A percentile compares a stretch with the other conserved stretches of the same genome.
These are phyloP conservation scores for Mesocentrotus franciscanus DNA, from an alignment of 53 echinoderm and acorn worm genomes.

Conservation along the genomic window DNA sequence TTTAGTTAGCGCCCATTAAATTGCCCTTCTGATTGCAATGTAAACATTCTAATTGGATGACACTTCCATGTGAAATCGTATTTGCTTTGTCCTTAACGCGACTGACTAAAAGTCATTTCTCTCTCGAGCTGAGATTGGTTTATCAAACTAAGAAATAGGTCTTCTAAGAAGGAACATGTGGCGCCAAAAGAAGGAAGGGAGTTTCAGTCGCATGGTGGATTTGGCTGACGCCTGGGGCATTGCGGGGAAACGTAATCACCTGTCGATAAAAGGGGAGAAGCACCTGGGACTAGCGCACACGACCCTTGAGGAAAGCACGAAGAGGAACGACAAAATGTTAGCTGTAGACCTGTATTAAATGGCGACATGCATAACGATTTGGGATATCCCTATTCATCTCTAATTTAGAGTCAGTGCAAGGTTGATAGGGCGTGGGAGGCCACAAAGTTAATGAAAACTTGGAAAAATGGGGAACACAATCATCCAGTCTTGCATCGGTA, in stretches of 20 bases:
- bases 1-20: not conserved
- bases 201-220: not conserved
- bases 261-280: constrained; percentile 46
- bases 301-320: not conserved
- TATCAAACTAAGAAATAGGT: not conserved
- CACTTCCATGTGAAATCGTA: constrained; percentile 5
- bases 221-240: constrained; percentile 29
- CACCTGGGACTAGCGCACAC: constrained; percentile 57
- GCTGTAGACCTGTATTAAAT: constrained; percentile 29
- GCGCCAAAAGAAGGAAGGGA: not conserved
- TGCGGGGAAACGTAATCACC: constrained; percentile 45
- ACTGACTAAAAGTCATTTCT: not conserved
- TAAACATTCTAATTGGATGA: not conserved
- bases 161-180: not conserved
- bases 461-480: not conserved
- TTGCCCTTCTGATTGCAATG: not conserved
- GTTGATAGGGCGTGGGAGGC: constrained; percentile 29
- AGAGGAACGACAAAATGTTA: constrained; percentile 18
- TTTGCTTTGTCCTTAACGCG: not conserved
- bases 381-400: not conserved
- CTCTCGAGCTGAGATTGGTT: not conserved
- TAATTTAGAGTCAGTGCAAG: constrained; percentile 3
- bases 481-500: not conserved
- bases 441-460: not conserved
- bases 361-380: constrained; percentile 55